These are phyloP conservation scores for Netta rufina DNA, from an alignment of 2,797 vertebrate genomes.

Conservation along the genomic window DNA sequence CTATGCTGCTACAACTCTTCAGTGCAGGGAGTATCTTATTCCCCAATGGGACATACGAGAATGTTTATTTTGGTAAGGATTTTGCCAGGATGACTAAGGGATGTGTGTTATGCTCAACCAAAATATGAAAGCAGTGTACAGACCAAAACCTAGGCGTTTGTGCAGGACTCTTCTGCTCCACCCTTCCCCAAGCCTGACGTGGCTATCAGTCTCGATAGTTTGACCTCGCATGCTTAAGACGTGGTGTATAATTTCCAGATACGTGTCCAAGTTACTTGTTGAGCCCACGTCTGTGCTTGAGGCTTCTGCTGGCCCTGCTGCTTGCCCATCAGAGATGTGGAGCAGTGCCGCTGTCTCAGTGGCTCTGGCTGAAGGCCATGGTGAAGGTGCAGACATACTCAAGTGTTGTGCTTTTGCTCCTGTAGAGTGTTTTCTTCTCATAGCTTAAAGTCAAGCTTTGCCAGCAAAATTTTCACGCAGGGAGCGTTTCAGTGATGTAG, in stretches of 20 bases:
- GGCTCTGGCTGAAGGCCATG: not conserved
- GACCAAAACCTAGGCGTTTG: not conserved
- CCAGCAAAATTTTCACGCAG: not conserved
- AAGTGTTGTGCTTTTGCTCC: not conserved
- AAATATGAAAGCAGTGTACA: not conserved
- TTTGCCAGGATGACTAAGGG: not conserved
- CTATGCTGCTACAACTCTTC: not conserved
- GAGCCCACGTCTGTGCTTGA: not conserved
- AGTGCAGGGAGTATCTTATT: not conserved
- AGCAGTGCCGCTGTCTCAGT: not conserved
- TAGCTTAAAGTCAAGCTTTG: not conserved
- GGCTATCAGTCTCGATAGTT: not conserved
- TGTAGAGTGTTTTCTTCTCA: not conserved
- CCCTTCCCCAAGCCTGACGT: not conserved
- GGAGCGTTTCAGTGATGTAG: not conserved
- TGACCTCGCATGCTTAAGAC: not conserved
- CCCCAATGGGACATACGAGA: not conserved
- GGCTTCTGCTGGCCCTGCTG: accelerated
- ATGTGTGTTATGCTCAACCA: not conserved
- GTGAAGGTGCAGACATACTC: not conserved
- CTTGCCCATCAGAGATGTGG: accelerated
- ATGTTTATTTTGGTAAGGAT: not conserved
- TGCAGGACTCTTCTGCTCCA: not conserved
- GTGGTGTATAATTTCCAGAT: not conserved
- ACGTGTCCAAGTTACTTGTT: not conserved